Percentiles rank a stretch among this genome's conserved stretches.
These are phyloP conservation scores for Hydrotaea diabolus DNA, from an alignment of 2,888 invertebrate species.

Conservation along the genomic window DNA sequence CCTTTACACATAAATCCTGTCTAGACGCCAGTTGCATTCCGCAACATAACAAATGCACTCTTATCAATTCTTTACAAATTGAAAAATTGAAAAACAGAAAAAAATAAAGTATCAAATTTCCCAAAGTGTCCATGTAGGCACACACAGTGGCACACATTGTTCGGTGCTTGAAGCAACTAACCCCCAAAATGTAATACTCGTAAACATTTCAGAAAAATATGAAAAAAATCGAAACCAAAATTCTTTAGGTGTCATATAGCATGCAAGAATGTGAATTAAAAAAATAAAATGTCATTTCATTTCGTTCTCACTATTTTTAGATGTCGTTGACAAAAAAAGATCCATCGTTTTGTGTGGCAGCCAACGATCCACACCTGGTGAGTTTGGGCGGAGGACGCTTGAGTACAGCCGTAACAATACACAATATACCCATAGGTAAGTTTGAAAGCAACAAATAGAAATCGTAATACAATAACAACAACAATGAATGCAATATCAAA, in stretches of 20 bases:
- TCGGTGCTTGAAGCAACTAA: background rate
- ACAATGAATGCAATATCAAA: background rate
- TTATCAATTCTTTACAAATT: background rate
- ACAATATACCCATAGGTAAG: constrained; percentile 93
- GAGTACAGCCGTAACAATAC: constrained; percentile 95
- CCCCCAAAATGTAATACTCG: background rate
- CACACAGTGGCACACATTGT: background rate
- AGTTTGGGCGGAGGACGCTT: constrained; percentile 94
- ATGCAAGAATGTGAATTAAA: constrained; percentile 22
- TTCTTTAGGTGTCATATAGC: constrained; percentile 34
- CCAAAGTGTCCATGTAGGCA: background rate
- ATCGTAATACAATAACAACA: constrained; percentile 8
- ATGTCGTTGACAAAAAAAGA: constrained; percentile 81
- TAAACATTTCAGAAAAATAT: background rate
- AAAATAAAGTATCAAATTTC: background rate
- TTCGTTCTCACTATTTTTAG: constrained; percentile 68
- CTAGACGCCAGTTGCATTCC: background rate
- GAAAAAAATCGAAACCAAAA: background rate
- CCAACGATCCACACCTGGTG: constrained; percentile 94
- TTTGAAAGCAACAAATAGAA: no score
- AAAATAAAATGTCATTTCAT: background rate
- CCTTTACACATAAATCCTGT: background rate
- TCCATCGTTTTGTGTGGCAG: constrained; percentile 84
- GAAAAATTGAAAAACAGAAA: background rate
- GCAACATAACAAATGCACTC: background rate